Conservation (phyloP, 1,140 invertebrate species). For the Drosophila setifemur region DNA sequence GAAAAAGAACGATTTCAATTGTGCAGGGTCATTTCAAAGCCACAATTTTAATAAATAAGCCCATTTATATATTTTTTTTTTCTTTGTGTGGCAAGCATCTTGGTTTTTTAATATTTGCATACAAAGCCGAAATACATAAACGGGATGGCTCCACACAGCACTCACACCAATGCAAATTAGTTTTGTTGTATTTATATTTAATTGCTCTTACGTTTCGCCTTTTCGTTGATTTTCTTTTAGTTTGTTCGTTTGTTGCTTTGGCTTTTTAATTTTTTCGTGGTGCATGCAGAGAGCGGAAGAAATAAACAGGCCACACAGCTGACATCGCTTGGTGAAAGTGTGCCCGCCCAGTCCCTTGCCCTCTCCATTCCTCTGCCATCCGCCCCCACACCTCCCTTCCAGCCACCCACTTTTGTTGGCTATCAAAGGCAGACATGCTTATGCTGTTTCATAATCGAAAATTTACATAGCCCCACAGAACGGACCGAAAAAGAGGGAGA, state of each 20-base stretch:
- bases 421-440: constrained; percentile 52
- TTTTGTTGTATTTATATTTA: constrained; percentile 54
- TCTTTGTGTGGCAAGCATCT: constrained; percentile 8
- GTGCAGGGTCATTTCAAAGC: no score
- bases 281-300: constrained; percentile 10
- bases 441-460: constrained; percentile 76
- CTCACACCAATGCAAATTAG: neutral
- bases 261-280: constrained; percentile 43
- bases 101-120: constrained; percentile 9
- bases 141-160: constrained; percentile 17
- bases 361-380: neutral
- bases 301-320: constrained; percentile 58
- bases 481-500: neutral
- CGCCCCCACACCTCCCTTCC: neutral
- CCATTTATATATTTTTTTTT: neutral
- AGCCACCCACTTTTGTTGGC: no score
- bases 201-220: constrained; percentile 60
- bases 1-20: no score
- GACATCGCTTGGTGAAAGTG: constrained; percentile 67
- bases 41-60: no score
- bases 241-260: constrained; percentile 61
- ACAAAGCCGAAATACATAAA: constrained; percentile 17
- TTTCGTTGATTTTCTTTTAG: constrained; percentile 47
- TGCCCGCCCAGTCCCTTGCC: constrained; percentile 13
- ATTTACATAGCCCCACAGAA: constrained; percentile 61